phyloP scores from a whole-genome alignment of 2,888 invertebrate genomes.

The Sepiola atlantica region DNA sequence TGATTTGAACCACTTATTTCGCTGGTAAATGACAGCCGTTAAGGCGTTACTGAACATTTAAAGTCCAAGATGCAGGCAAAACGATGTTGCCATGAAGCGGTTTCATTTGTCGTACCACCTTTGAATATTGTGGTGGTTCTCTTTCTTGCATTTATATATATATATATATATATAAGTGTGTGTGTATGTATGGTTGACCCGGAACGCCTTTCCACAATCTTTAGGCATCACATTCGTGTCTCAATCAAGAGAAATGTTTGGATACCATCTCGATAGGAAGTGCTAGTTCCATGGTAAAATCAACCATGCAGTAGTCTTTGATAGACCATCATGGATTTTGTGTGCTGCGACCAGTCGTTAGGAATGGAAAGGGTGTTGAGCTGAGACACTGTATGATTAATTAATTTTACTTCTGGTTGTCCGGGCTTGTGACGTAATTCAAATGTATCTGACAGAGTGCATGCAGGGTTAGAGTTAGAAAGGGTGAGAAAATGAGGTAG shows the following conservation, averaged over 20 bases:
- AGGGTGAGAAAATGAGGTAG: too few species aligned
- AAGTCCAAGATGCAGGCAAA: neutral
- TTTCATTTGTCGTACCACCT: neutral
- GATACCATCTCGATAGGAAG: neutral
- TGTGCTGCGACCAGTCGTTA: neutral
- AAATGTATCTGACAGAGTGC: neutral
- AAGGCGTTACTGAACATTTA: neutral
- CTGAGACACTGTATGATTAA: neutral
- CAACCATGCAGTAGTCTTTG: neutral
- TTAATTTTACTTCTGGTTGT: constrained; percentile 9
- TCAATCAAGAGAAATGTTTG: neutral
- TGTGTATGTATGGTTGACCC: too few species aligned
- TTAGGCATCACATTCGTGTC: neutral
- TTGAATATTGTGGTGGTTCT: too few species aligned
- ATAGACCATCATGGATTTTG: neutral
- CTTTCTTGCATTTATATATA: too few species aligned
- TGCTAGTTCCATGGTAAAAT: neutral
- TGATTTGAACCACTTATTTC: neutral
- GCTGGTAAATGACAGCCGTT: neutral
- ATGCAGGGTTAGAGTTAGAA: neutral
- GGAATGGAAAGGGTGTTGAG: neutral
- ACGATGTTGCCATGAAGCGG: neutral
- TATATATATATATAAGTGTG: too few species aligned
- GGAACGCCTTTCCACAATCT: neutral
- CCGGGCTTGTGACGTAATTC: neutral